phyloP scores from a whole-genome alignment of 2,113 vertebrate genomes.

The Caracal caracal region DNA sequence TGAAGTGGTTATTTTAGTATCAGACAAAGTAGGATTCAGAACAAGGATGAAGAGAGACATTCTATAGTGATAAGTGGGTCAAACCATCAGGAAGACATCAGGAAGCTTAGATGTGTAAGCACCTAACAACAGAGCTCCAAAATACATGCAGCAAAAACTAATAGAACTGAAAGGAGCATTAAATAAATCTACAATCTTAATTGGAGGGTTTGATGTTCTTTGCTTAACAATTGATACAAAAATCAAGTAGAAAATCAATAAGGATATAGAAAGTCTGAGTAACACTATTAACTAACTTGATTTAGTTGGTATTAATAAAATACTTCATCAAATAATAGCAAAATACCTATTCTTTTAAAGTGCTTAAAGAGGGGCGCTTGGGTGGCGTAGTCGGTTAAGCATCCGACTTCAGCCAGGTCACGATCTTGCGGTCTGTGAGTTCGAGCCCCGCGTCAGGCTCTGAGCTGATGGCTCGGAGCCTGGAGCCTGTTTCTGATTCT shows the following conservation, averaged over 20 bases:
- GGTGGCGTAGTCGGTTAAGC: no score
- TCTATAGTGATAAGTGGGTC: neutral
- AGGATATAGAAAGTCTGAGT: neutral
- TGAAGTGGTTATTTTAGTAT: neutral
- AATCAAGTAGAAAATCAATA: neutral
- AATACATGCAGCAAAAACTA: neutral
- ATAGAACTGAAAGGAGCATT: neutral
- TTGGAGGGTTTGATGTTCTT: neutral
- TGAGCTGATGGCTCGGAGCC: no score
- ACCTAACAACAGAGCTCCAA: neutral
- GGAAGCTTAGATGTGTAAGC: neutral
- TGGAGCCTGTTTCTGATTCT: no score
- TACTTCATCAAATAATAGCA: neutral
- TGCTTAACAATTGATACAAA: neutral
- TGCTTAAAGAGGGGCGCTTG: no score
- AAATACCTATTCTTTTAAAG: neutral
- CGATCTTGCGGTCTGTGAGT: no score
- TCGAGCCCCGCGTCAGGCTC: no score
- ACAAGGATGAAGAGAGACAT: neutral
- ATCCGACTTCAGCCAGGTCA: no score
- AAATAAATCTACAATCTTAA: neutral
- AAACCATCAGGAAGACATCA: neutral
- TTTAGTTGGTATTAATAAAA: neutral
- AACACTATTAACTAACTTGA: neutral
- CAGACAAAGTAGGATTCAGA: neutral